Evolutionary conservation across 2,888 invertebrate species (phyloP).

Genomic region (Gerris lacustris): DNA sequence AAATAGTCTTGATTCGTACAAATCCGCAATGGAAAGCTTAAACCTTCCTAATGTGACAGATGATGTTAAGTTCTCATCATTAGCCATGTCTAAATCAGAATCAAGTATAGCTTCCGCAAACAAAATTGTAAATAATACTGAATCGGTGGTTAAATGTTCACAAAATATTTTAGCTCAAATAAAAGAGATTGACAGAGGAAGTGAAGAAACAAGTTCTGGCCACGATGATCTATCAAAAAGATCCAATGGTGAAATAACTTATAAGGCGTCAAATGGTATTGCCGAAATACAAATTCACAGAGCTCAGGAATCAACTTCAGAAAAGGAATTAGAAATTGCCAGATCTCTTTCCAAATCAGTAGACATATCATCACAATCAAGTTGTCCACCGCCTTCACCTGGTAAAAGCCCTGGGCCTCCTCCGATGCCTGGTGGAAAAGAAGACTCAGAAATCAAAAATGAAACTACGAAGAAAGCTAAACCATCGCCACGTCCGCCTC

Average conservation of each 20-base stretch:
- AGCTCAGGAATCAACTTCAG: conserved; percentile 7
- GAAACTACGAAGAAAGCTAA: conserved; percentile 11
- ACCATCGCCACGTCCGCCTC: conserved; percentile 26
- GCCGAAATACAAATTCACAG: neutral
- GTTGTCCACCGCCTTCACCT: conserved; percentile 12
- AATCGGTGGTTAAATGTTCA: too few species aligned
- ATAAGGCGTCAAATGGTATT: neutral
- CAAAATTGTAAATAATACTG: too few species aligned
- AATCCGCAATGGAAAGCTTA: conserved; percentile 1
- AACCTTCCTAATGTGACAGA: neutral
- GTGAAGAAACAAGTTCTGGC: neutral
- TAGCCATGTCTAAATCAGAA: conserved; percentile 6
- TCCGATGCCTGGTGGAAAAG: conserved; percentile 24
- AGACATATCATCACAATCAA: conserved; percentile 10
- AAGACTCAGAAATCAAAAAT: conserved; percentile 10
- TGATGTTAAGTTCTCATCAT: neutral
- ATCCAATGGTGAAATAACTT: neutral
- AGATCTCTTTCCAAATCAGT: neutral
- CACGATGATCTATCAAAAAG: neutral
- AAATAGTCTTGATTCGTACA: conserved; percentile 7
- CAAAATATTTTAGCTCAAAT: neutral
- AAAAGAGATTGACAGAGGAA: neutral
- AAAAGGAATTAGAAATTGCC: conserved; percentile 17
- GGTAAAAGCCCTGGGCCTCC: conserved; percentile 30
- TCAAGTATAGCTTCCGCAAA: neutral